Evolutionary conservation across 1,140 invertebrate genomes (phyloP).

Genomic region (Orius laevigatus): DNA sequence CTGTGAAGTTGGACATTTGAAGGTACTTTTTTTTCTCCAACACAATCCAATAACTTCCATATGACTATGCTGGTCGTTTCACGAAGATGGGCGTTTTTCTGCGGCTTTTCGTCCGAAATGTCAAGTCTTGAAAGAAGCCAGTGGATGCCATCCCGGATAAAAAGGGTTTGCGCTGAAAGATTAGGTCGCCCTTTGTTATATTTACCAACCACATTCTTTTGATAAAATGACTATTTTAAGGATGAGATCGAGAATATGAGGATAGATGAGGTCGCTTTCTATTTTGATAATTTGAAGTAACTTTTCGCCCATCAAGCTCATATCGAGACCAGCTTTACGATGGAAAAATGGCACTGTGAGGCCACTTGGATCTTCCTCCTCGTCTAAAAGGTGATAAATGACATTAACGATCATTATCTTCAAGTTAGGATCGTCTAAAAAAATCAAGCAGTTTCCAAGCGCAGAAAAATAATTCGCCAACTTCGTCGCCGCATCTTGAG

Average conservation of each 20-base stretch:
- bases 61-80: constrained; percentile 3
- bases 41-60: neutral
- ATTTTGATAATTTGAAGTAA: neutral
- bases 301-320: constrained; percentile 3
- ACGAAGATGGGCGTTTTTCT: neutral
- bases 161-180: constrained; percentile 1
- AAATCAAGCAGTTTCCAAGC: constrained; percentile 3
- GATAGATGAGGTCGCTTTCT: neutral
- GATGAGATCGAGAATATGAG: constrained; percentile 3
- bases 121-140: constrained; percentile 1
- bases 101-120: neutral
- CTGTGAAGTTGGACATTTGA: neutral
- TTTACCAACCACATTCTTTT: constrained; percentile 4
- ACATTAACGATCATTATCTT: constrained; percentile 6
- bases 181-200: neutral
- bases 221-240: constrained; percentile 2
- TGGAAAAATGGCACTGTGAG: neutral
- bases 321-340: neutral
- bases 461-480: constrained; percentile 2
- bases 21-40: constrained; percentile 2
- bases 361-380: neutral
- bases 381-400: neutral
- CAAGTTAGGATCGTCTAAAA: neutral
- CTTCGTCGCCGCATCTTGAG: neutral
- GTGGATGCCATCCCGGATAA: neutral